Conservation (phyloP, 2,888 invertebrate genomes). For the Notodonta ziczac region DNA sequence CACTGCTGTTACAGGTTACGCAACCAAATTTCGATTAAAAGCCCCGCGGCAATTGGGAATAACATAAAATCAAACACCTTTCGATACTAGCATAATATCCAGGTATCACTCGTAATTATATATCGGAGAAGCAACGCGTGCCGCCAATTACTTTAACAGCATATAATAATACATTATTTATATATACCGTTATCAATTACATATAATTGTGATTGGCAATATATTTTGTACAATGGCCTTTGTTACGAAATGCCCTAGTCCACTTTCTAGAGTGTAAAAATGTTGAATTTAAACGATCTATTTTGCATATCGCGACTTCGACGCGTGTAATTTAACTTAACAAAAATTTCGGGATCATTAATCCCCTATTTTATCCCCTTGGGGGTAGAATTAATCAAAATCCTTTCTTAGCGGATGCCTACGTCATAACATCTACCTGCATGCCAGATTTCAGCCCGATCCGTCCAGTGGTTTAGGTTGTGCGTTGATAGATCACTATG, state of each 20-base stretch:
- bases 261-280: background rate
- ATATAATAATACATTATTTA: slow-evolving; percentile 46
- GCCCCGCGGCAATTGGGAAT: slow-evolving; percentile 19
- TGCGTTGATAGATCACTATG: no score
- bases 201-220: slow-evolving; percentile 40
- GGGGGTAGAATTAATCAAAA: no score
- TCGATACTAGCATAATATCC: slow-evolving; percentile 29
- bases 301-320: no score
- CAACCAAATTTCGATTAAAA: background rate
- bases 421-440: no score
- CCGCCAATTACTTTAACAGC: slow-evolving; percentile 63
- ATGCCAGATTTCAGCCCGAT: no score
- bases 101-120: slow-evolving; percentile 46
- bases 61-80: slow-evolving; percentile 43
- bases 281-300: no score
- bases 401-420: no score
- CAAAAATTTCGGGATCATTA: no score
- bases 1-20: background rate
- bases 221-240: slow-evolving; percentile 35
- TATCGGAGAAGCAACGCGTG: slow-evolving; percentile 50
- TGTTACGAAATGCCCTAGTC: slow-evolving; percentile 7
- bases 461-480: no score
- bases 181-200: slow-evolving; percentile 51
- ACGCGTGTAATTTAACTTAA: no score
- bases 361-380: no score